These are phyloP conservation scores for Ptyas mucosa DNA, from an alignment of 2,113 vertebrate species.

Conservation along the genomic window DNA sequence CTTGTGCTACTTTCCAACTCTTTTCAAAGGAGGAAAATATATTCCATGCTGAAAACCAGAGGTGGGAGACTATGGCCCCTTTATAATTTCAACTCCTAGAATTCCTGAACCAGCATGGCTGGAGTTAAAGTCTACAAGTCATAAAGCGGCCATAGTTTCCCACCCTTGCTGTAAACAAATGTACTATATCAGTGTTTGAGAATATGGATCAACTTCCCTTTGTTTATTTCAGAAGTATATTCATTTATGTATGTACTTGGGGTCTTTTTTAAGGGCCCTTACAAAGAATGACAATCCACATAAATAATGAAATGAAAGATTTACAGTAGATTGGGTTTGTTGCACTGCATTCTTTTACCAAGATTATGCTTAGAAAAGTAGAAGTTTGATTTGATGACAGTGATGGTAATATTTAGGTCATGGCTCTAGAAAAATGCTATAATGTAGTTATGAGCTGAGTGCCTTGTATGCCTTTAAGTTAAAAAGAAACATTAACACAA, in stretches of 20 bases:
- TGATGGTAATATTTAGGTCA: neutral
- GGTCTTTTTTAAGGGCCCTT: neutral
- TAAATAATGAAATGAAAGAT: neutral
- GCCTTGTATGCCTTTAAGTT: neutral
- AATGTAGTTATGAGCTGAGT: neutral
- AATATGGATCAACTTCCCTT: neutral
- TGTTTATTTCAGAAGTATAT: neutral
- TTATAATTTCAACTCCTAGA: neutral
- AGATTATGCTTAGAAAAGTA: slow-evolving; percentile 53
- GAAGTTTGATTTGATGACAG: neutral
- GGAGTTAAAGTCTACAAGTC: no score
- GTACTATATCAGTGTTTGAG: neutral
- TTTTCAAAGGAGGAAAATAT: slow-evolving; percentile 41
- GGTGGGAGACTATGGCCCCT: no score
- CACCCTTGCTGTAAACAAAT: slow-evolving; percentile 28
- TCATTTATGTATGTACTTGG: neutral
- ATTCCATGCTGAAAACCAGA: neutral
- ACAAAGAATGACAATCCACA: slow-evolving; percentile 41
- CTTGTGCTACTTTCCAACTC: neutral
- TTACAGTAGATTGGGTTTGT: slow-evolving; percentile 52
- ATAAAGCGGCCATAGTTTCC: neutral
- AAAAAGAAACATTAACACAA: neutral
- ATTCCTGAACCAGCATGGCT: no score
- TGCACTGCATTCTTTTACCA: slow-evolving; percentile 49
- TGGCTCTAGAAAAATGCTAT: neutral